These are phyloP conservation scores for Halictus quadricinctus DNA, from an alignment of 2,888 invertebrate genomes.

Conservation along the genomic window DNA sequence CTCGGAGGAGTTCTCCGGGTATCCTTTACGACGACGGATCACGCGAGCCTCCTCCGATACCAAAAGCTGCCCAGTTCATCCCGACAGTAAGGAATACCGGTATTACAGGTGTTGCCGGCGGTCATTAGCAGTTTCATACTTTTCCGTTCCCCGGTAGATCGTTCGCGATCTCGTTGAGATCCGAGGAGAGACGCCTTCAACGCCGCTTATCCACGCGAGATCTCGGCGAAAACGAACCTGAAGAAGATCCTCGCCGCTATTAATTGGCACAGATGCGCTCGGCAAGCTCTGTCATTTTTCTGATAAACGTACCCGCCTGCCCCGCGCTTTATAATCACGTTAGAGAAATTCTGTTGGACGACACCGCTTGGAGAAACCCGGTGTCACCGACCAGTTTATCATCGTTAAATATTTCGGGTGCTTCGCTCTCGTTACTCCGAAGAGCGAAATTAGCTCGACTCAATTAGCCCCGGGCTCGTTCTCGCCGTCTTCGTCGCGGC, in stretches of 20 bases:
- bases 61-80: constrained; percentile 60
- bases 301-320: not conserved
- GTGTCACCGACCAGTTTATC: not conserved
- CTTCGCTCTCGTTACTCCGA: constrained; percentile 35
- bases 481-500: constrained; percentile 28
- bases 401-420: not conserved
- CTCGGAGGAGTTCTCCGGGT: constrained; percentile 57
- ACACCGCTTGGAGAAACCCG: not conserved
- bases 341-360: not conserved
- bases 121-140: constrained; percentile 60
- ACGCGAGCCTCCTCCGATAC: constrained; percentile 67
- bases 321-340: not conserved
- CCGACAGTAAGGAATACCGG: constrained; percentile 56
- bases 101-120: constrained; percentile 63
- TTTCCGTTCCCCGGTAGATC: constrained; percentile 16
- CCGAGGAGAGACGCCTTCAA: constrained; percentile 1
- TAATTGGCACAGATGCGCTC: not conserved
- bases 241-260: not conserved
- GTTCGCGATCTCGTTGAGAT: constrained; percentile 5
- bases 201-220: not conserved
- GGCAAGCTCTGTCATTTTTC: not conserved
- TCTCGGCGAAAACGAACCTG: not conserved
- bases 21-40: constrained; percentile 67
- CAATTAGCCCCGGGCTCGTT: constrained; percentile 49
- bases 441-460: constrained; percentile 59